These are phyloP conservation scores for Tyrophagus putrescentiae DNA, from an alignment of 1,140 invertebrate species.

Conservation along the genomic window DNA sequence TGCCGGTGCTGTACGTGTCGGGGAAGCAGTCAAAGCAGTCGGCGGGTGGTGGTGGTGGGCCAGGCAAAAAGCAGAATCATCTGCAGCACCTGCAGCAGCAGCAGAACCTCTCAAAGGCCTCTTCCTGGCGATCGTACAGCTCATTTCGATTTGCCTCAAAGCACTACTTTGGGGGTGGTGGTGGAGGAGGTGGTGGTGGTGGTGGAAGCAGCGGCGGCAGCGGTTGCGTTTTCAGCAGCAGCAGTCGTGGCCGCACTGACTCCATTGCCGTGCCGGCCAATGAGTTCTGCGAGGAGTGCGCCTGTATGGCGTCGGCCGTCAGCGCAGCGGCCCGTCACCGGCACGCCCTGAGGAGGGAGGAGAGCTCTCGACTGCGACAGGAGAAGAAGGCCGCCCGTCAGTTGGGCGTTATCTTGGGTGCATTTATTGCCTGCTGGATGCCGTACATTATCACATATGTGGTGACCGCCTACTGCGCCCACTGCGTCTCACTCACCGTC, in stretches of 20 bases:
- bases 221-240: neutral
- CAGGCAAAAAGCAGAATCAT: neutral
- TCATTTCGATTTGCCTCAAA: neutral
- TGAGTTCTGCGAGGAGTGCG: conserved; percentile 8
- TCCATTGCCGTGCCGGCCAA: conserved; percentile 14
- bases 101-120: neutral
- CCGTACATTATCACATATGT: conserved; percentile 49
- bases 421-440: conserved; percentile 47
- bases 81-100: neutral
- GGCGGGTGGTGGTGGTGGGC: no score
- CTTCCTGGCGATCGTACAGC: neutral
- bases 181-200: neutral
- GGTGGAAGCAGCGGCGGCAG: neutral
- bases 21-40: no score
- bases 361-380: conserved; percentile 33
- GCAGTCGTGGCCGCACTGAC: neutral
- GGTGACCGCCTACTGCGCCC: conserved; percentile 45
- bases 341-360: conserved; percentile 18
- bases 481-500: conserved; percentile 34
- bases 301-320: neutral
- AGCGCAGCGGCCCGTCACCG: conserved; percentile 2
- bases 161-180: neutral
- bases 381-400: conserved; percentile 49
- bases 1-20: neutral
- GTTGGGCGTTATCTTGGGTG: conserved; percentile 48